Evolutionary conservation across 92 coral and sea anemone genomes (phyloP).

Genomic region (Isaurus tuberculatus): DNA sequence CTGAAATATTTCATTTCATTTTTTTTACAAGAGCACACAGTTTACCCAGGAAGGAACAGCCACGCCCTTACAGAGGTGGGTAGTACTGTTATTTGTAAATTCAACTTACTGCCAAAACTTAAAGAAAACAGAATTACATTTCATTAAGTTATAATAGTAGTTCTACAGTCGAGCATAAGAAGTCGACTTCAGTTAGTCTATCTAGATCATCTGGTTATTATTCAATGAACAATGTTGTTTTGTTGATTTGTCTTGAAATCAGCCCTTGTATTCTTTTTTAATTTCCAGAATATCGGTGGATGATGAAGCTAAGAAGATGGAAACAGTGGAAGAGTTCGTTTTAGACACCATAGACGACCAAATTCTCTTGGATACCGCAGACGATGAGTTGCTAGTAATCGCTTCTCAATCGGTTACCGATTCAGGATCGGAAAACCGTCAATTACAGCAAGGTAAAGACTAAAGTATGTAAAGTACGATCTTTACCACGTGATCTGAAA

Average conservation of each 20-base stretch:
- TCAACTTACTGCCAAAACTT: too few species aligned
- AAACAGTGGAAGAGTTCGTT: conserved; percentile 8
- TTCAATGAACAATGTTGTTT: neutral
- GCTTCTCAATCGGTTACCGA: conserved; percentile 3
- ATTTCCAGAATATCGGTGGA: conserved; percentile 6
- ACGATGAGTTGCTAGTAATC: conserved; percentile 24
- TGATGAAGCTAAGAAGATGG: too few species aligned
- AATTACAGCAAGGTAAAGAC: conserved; percentile 11
- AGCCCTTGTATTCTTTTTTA: neutral
- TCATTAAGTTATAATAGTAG: too few species aligned
- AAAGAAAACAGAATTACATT: too few species aligned
- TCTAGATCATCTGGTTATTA: too few species aligned
- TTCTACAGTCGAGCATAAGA: too few species aligned
- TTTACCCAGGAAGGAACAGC: conserved; percentile 56
- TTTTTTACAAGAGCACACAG: conserved; percentile 65
- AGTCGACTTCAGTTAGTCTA: too few species aligned
- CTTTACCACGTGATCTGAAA: too few species aligned
- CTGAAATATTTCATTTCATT: neutral
- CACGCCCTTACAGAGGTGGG: conserved; percentile 55
- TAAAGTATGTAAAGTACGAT: neutral
- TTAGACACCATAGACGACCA: conserved; percentile 8
- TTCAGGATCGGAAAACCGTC: neutral
- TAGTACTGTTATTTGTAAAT: neutral
- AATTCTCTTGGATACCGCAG: neutral
- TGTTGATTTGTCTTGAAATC: neutral